Evolutionary conservation across 2,888 invertebrate species (phyloP).

Genomic region (Brachyptera risi): DNA sequence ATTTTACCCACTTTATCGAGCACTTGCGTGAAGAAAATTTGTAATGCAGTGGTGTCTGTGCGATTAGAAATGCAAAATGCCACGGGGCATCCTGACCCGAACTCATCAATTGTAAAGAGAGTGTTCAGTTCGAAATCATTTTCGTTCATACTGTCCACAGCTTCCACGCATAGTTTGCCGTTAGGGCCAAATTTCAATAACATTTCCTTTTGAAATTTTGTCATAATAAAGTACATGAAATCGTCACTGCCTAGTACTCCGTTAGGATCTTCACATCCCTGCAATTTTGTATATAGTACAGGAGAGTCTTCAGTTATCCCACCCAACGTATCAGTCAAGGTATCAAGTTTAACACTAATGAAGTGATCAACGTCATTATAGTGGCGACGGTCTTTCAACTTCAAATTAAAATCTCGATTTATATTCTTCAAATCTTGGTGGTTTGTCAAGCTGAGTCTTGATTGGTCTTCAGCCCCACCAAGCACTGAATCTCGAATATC

Average conservation of each 20-base stretch:
- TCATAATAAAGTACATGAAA: not conserved
- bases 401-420: not conserved
- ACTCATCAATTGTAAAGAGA: conserved; percentile 35
- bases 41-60: conserved; percentile 19
- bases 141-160: not conserved
- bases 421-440: not conserved
- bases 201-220: not conserved
- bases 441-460: not conserved
- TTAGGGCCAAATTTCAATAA: not conserved
- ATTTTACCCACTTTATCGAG: not conserved
- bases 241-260: not conserved
- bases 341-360: not conserved
- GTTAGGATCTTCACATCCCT: not conserved
- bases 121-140: conserved; percentile 31
- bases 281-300: not conserved
- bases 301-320: not conserved
- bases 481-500: not conserved
- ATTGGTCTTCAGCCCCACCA: not conserved
- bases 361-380: not conserved
- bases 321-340: not conserved
- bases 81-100: conserved; percentile 33
- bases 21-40: not conserved
- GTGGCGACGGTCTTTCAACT: not conserved
- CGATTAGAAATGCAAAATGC: conserved; percentile 34
- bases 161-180: not conserved